Percentiles rank a stretch among this genome's conserved stretches.
Evolutionary conservation across 2,888 invertebrate species (phyloP).

Genomic region (Amphipyra tragopoginis): DNA sequence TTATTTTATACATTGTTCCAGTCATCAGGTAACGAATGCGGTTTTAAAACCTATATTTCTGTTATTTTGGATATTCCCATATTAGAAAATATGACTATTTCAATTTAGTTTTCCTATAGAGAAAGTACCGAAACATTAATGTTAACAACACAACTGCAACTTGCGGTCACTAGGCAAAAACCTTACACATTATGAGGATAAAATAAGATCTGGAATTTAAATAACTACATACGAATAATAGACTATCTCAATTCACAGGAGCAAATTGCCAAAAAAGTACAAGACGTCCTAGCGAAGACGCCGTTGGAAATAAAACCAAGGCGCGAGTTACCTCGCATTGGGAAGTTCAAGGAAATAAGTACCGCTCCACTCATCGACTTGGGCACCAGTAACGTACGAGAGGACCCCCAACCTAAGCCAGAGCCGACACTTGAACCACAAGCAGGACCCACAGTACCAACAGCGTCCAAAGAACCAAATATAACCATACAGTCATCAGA

Average conservation of each 20-base stretch:
- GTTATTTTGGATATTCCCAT: no score
- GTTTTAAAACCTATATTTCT: no score
- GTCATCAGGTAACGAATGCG: no score
- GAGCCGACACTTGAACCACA: constrained; percentile 31
- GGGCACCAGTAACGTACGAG: constrained; percentile 32
- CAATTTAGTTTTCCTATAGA: no score
- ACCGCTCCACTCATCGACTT: constrained; percentile 76
- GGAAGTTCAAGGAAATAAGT: constrained; percentile 70
- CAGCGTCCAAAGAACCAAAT: constrained; percentile 36
- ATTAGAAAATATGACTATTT: no score
- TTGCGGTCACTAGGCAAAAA: no score
- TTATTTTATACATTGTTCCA: neutral
- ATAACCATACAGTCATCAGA: constrained; percentile 53
- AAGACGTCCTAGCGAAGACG: constrained; percentile 92
- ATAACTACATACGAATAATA: neutral
- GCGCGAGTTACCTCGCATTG: constrained; percentile 76
- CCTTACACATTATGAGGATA: no score
- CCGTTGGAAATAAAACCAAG: constrained; percentile 91
- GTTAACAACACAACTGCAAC: no score
- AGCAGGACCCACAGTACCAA: constrained; percentile 6
- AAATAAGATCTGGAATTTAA: neutral
- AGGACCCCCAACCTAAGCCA: constrained; percentile 39
- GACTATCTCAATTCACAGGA: constrained; percentile 82
- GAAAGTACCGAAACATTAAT: no score
- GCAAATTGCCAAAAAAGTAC: constrained; percentile 93